phyloP scores from a whole-genome alignment of 2,797 vertebrate genomes.

The Halcyon smyrnensis region DNA sequence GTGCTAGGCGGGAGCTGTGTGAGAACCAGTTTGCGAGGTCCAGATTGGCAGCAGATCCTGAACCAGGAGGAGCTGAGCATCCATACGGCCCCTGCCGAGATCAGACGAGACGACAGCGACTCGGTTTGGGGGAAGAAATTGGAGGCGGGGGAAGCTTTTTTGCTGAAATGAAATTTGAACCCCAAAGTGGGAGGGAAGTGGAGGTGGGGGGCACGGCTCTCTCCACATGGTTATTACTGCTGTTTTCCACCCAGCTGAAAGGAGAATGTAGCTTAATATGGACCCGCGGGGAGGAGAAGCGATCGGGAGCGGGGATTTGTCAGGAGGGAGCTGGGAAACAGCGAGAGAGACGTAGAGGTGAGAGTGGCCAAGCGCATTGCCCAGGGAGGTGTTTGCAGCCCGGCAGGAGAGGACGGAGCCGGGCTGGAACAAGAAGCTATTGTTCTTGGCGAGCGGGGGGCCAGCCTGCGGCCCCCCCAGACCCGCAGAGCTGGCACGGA shows the following conservation, averaged over 20 bases:
- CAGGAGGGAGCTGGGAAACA: conserved; percentile 51
- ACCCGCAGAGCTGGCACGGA: not conserved
- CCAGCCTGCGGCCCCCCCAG: conserved; percentile 2
- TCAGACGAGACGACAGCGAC: conserved; percentile 62
- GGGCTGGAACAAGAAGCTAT: conserved; percentile 52
- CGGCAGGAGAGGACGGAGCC: not conserved
- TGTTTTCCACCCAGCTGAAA: conserved; percentile 71
- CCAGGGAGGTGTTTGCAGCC: conserved; percentile 18
- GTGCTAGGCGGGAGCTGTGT: conserved; percentile 46
- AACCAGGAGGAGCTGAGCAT: conserved; percentile 68
- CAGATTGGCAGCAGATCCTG: conserved; percentile 72
- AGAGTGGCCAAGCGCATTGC: conserved; percentile 26
- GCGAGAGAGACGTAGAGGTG: conserved; percentile 34
- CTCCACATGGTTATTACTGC: conserved; percentile 70
- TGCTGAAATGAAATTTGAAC: conserved; percentile 70
- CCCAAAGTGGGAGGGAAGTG: conserved; percentile 71
- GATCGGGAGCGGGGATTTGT: conserved; percentile 39
- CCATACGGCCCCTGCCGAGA: conserved; percentile 65
- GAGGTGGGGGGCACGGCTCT: conserved; percentile 72
- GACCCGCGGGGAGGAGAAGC: conserved; percentile 64
- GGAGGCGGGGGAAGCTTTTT: conserved; percentile 69
- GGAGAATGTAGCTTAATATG: conserved; percentile 67
- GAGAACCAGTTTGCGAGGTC: conserved; percentile 66
- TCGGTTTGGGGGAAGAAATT: conserved; percentile 66
- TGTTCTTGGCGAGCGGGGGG: conserved; percentile 57